These are phyloP conservation scores for Cheilinus undulatus DNA, from an alignment of 2,113 vertebrate genomes.

Conservation along the genomic window DNA sequence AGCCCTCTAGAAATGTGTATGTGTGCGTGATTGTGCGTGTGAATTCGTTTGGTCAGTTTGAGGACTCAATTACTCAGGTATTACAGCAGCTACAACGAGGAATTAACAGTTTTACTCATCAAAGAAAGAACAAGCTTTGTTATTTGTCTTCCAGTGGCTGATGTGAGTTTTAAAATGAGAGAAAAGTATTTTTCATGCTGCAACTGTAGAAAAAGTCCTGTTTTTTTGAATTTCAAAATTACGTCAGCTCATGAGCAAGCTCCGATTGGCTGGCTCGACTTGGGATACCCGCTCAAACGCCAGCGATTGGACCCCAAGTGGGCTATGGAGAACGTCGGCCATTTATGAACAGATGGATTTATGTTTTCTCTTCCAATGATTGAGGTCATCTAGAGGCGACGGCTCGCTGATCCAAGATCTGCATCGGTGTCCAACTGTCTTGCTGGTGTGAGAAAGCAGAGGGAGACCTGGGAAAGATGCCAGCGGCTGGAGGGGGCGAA, in stretches of 20 bases:
- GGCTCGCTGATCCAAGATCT: slow-evolving; percentile 46
- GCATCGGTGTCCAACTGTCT: slow-evolving; percentile 37
- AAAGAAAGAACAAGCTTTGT: slow-evolving; percentile 6
- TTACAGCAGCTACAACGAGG: slow-evolving; percentile 17
- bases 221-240: slow-evolving; percentile 55
- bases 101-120: slow-evolving; percentile 15
- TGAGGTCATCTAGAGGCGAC: slow-evolving; percentile 60
- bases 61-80: slow-evolving; percentile 32
- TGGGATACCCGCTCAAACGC: slow-evolving; percentile 47
- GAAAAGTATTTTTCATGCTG: not conserved
- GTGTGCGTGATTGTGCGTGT: too few species aligned
- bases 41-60: slow-evolving; percentile 32
- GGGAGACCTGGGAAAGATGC: slow-evolving; percentile 63
- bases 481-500: slow-evolving; percentile 9
- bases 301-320: slow-evolving; percentile 49
- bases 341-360: slow-evolving; percentile 63
- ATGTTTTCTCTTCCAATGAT: slow-evolving; percentile 56
- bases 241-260: slow-evolving; percentile 21
- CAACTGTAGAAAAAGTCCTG: not conserved
- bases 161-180: not conserved
- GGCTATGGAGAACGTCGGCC: slow-evolving; percentile 46
- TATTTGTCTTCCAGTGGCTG: slow-evolving; percentile 1
- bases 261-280: slow-evolving; percentile 62
- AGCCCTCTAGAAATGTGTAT: slow-evolving; percentile 39
- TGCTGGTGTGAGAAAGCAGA: slow-evolving; percentile 41